Percentiles rank a stretch among this genome's conserved stretches.
phyloP scores from a whole-genome alignment of 30 jellyfish, hydroid and myxozoan species.

The Cassiopea xamachana region DNA sequence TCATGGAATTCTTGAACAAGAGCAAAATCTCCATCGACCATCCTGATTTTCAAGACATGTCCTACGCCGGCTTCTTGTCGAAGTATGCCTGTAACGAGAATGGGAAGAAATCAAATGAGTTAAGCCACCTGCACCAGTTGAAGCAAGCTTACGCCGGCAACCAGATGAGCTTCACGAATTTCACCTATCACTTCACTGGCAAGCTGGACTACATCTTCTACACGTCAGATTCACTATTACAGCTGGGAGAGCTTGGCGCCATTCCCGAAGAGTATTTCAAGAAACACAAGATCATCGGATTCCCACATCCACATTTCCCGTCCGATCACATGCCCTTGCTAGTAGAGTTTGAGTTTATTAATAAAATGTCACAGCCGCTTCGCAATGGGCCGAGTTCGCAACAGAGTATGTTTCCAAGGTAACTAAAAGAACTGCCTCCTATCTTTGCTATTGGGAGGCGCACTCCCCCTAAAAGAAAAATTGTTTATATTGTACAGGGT shows the following conservation, averaged over 20 bases:
- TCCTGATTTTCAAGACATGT: slow-evolving; percentile 87
- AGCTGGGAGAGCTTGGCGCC: slow-evolving; percentile 92
- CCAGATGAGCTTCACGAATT: slow-evolving; percentile 88
- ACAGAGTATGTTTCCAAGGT: slow-evolving; percentile 58
- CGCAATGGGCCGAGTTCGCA: slow-evolving; percentile 54
- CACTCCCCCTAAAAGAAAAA: not conserved
- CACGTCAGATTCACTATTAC: slow-evolving; percentile 76
- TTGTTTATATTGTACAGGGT: slow-evolving; percentile 75
- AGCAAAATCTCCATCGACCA: slow-evolving; percentile 83
- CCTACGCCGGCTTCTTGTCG: slow-evolving; percentile 87
- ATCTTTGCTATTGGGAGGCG: slow-evolving; percentile 39
- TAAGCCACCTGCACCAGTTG: slow-evolving; percentile 84
- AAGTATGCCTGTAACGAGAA: slow-evolving; percentile 78
- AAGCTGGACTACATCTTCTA: slow-evolving; percentile 92
- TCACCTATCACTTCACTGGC: slow-evolving; percentile 92
- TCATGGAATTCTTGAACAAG: slow-evolving; percentile 82
- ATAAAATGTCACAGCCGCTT: slow-evolving; percentile 22
- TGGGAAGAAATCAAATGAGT: slow-evolving; percentile 72
- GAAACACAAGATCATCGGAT: slow-evolving; percentile 88
- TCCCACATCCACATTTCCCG: slow-evolving; percentile 98
- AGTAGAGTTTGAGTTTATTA: slow-evolving; percentile 87
- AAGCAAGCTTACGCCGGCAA: slow-evolving; percentile 80
- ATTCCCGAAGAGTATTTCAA: slow-evolving; percentile 80
- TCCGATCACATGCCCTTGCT: slow-evolving; percentile 91
- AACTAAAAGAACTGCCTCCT: slow-evolving; percentile 64